These are phyloP conservation scores for Cataglyphis livida DNA, from an alignment of 2,888 invertebrate genomes.

Conservation along the genomic window DNA sequence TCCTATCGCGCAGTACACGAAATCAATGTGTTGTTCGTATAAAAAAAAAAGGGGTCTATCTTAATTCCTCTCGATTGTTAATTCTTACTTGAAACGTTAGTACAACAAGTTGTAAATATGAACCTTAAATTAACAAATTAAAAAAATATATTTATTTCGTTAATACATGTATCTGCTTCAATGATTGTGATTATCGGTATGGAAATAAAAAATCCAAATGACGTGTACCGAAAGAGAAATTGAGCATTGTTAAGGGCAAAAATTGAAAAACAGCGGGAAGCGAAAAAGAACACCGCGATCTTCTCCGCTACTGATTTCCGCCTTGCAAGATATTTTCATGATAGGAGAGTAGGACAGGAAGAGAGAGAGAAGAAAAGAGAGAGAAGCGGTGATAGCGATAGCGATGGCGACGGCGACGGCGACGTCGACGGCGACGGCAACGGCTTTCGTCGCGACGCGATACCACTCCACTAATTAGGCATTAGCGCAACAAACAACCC, in stretches of 20 bases:
- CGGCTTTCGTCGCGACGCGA: conserved; percentile 80
- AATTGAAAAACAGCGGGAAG: conserved; percentile 7
- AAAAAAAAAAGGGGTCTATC: neutral
- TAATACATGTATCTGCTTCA: neutral
- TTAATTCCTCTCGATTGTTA: neutral
- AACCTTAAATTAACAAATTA: neutral
- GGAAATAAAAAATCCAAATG: neutral
- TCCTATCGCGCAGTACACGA: conserved; percentile 49
- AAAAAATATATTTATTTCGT: neutral
- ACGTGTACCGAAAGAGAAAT: neutral
- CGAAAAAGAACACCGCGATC: neutral
- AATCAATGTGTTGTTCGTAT: conserved; percentile 53
- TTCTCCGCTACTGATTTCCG: neutral
- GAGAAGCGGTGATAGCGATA: conserved; percentile 43
- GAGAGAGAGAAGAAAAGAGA: conserved; percentile 59
- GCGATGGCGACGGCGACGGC: neutral
- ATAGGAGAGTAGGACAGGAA: conserved; percentile 24
- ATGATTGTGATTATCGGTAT: neutral
- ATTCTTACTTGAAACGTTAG: neutral
- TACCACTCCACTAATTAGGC: conserved; percentile 84
- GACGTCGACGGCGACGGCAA: conserved; percentile 57
- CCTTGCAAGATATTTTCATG: conserved; percentile 61
- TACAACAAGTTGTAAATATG: neutral
- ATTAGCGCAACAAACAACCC: conserved; percentile 84
- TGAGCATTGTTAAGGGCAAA: neutral